A percentile compares a stretch with the other conserved stretches of the same genome.
Evolutionary conservation across 2,797 vertebrate genomes (phyloP).

Genomic region (Lepus oiostolus): DNA sequence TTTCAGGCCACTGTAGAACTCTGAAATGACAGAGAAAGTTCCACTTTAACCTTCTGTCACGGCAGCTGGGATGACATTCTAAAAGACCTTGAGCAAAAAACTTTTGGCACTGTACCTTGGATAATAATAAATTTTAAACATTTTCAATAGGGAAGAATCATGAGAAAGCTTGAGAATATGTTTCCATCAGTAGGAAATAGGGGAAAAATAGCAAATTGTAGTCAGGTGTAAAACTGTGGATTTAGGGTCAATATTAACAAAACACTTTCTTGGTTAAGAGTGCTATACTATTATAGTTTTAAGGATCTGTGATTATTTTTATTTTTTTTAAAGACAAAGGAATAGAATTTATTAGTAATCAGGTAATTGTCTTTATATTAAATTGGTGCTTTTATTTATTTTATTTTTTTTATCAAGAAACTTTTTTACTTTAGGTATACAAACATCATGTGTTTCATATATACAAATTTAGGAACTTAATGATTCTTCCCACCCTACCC

Average conservation of each 20-base stretch:
- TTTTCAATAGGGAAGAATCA: not conserved
- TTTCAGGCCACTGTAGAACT: not conserved
- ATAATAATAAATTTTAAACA: not conserved
- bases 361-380: too few species aligned
- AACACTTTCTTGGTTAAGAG: not conserved
- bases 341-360: too few species aligned
- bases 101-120: not conserved
- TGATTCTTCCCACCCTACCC: too few species aligned
- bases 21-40: not conserved
- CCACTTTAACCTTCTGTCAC: not conserved
- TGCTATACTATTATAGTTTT: too few species aligned
- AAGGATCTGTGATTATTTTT: too few species aligned
- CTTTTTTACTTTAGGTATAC: too few species aligned
- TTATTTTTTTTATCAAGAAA: too few species aligned
- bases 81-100: not conserved
- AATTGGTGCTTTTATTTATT: too few species aligned
- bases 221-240: not conserved
- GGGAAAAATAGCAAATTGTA: not conserved
- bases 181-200: not conserved
- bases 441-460: too few species aligned
- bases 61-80: not conserved
- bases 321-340: too few species aligned
- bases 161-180: not conserved
- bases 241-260: not conserved
- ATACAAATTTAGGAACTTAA: too few species aligned